phyloP scores from a whole-genome alignment of 2,888 invertebrate genomes.

The Conchocele bisecta region DNA sequence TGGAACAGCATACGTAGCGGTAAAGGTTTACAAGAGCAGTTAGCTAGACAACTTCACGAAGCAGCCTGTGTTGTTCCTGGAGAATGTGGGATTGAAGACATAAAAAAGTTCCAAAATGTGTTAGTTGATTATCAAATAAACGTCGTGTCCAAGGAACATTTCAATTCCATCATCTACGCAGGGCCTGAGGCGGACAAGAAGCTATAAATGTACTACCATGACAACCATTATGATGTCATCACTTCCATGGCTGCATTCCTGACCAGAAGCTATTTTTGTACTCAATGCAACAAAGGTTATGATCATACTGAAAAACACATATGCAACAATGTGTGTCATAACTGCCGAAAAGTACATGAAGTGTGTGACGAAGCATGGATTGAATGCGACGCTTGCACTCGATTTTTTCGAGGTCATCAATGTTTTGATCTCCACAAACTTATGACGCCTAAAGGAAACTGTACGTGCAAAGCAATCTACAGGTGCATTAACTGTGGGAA shows the following conservation, averaged over 20 bases:
- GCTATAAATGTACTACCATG: slow-evolving; percentile 44
- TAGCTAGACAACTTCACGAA: slow-evolving; percentile 37
- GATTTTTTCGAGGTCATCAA: slow-evolving; percentile 23
- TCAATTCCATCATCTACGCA: slow-evolving; percentile 44
- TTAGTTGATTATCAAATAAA: slow-evolving; percentile 26
- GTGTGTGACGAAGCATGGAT: slow-evolving; percentile 24
- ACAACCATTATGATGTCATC: slow-evolving; percentile 50
- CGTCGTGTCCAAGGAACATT: slow-evolving; percentile 50
- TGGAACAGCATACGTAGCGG: slow-evolving; percentile 47
- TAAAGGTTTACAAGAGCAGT: slow-evolving; percentile 26
- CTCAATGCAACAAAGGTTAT: slow-evolving; percentile 52
- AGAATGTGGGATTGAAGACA: slow-evolving; percentile 45
- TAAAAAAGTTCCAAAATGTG: slow-evolving; percentile 37
- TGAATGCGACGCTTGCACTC: slow-evolving; percentile 26
- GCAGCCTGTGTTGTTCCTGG: slow-evolving; percentile 29
- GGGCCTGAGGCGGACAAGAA: slow-evolving; percentile 46
- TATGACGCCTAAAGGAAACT: background rate
- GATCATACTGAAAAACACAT: slow-evolving; percentile 46
- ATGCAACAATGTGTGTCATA: slow-evolving; percentile 48
- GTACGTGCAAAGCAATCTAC: slow-evolving; percentile 1
- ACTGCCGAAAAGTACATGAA: slow-evolving; percentile 31
- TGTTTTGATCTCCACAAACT: slow-evolving; percentile 11
- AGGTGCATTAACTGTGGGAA: slow-evolving; percentile 27
- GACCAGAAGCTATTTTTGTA: slow-evolving; percentile 39
- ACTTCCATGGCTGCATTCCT: slow-evolving; percentile 50